phyloP scores from a whole-genome alignment of 2,888 invertebrate genomes.

The Tenthredo livida region DNA sequence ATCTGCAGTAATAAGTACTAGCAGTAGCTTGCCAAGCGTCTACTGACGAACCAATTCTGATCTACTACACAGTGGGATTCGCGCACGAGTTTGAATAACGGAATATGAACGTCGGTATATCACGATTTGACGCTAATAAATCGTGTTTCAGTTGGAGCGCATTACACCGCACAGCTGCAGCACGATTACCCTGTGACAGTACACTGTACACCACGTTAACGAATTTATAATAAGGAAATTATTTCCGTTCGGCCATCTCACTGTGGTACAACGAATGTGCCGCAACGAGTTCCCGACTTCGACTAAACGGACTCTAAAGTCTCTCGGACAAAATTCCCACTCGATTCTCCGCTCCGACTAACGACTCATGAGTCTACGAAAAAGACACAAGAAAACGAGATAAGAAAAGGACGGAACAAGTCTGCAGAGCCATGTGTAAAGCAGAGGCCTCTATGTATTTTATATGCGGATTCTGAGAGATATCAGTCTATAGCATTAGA shows the following conservation, averaged over 20 bases:
- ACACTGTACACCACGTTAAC: not conserved
- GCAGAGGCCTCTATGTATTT: conserved; percentile 7
- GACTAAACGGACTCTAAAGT: conserved; percentile 2
- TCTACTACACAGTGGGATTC: not conserved
- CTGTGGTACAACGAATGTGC: not conserved
- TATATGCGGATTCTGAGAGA: not conserved
- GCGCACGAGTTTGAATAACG: conserved; percentile 23
- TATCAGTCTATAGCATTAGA: not conserved
- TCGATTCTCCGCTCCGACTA: not conserved
- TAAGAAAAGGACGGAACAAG: not conserved
- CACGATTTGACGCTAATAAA: not conserved
- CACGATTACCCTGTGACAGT: not conserved
- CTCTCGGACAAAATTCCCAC: not conserved
- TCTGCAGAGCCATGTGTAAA: not conserved
- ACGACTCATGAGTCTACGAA: not conserved
- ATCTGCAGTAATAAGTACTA: not conserved
- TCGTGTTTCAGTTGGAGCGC: not conserved
- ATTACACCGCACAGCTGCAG: not conserved
- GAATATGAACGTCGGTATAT: not conserved
- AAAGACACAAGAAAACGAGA: not conserved
- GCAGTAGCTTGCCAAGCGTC: not conserved
- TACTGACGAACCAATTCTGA: not conserved
- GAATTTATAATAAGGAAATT: conserved; percentile 6
- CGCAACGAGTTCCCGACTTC: conserved; percentile 38
- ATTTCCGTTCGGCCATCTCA: conserved; percentile 32